phyloP scores from a whole-genome alignment of 2,797 vertebrate species.

The Paramormyrops hopkinsi region DNA sequence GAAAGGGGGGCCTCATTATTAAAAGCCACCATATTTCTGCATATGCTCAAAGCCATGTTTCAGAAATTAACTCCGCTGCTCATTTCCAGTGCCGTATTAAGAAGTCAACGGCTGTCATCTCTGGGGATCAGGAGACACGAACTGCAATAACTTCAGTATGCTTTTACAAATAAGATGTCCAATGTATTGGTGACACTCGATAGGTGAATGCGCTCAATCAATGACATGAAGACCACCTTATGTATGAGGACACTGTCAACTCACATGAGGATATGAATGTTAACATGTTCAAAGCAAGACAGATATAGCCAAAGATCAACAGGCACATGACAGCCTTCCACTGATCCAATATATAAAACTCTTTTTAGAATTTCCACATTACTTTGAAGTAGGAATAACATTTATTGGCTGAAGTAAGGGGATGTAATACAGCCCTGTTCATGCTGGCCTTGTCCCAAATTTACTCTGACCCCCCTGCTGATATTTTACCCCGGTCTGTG shows the following conservation, averaged over 20 bases:
- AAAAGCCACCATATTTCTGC: slow-evolving; percentile 3
- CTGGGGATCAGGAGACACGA: not conserved
- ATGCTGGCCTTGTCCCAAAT: not conserved
- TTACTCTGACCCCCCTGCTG: slow-evolving; percentile 6
- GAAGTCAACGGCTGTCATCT: not conserved
- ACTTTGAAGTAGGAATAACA: not conserved
- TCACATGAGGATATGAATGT: not conserved
- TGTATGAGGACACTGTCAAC: not conserved
- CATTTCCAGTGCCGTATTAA: not conserved
- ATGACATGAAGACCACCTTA: not conserved
- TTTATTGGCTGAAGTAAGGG: not conserved
- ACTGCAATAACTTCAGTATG: not conserved
- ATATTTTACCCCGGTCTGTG: slow-evolving; percentile 15
- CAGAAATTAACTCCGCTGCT: not conserved
- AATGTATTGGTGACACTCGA: not conserved
- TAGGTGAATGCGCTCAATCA: not conserved
- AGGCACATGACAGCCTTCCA: not conserved
- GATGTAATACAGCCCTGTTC: not conserved
- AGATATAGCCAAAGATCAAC: not conserved
- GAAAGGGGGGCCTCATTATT: not conserved
- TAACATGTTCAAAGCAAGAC: not conserved
- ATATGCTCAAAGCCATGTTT: slow-evolving; percentile 1
- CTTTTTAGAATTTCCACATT: not conserved
- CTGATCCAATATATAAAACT: slow-evolving; percentile 1
- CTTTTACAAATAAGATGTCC: not conserved